phyloP scores from a whole-genome alignment of 2,888 invertebrate genomes.

The Macaria liturata region DNA sequence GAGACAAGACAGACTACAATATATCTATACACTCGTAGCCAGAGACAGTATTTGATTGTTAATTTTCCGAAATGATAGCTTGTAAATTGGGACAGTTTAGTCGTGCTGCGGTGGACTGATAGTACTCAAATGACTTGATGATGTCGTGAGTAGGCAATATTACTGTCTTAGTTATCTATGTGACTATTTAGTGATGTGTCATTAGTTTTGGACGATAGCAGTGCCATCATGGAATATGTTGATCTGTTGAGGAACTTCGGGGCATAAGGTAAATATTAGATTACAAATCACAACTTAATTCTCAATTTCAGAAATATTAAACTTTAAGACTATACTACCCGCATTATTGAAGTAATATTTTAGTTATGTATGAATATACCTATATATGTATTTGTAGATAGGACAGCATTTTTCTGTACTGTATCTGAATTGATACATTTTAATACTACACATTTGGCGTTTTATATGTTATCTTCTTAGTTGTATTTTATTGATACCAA shows the following conservation, averaged over 20 bases:
- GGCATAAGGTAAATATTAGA: conserved; percentile 15
- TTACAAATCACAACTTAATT: too few species aligned
- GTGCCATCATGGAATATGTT: conserved; percentile 62
- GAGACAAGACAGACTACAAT: conserved; percentile 27
- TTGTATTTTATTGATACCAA: too few species aligned
- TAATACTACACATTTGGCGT: too few species aligned
- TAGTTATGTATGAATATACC: too few species aligned
- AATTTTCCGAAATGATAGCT: conserved; percentile 47
- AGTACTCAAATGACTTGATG: conserved; percentile 42
- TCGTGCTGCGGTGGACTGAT: conserved; percentile 51
- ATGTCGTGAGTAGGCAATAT: conserved; percentile 45
- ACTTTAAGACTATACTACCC: too few species aligned
- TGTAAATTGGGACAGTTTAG: conserved; percentile 52
- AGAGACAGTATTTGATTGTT: conserved; percentile 27
- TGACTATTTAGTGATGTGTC: conserved; percentile 65
- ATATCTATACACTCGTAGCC: conserved; percentile 5
- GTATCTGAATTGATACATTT: too few species aligned
- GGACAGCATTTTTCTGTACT: too few species aligned
- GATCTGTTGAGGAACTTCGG: conserved; percentile 17
- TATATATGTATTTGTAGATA: too few species aligned
- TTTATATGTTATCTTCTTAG: too few species aligned
- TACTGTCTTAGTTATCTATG: conserved; percentile 45
- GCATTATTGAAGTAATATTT: too few species aligned
- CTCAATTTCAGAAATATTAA: too few species aligned
- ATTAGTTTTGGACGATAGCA: conserved; percentile 52